Percentiles rank a stretch among this genome's conserved stretches.
These are phyloP conservation scores for Oncopodura yosiiana DNA, from an alignment of 1,140 invertebrate genomes.

Conservation along the genomic window DNA sequence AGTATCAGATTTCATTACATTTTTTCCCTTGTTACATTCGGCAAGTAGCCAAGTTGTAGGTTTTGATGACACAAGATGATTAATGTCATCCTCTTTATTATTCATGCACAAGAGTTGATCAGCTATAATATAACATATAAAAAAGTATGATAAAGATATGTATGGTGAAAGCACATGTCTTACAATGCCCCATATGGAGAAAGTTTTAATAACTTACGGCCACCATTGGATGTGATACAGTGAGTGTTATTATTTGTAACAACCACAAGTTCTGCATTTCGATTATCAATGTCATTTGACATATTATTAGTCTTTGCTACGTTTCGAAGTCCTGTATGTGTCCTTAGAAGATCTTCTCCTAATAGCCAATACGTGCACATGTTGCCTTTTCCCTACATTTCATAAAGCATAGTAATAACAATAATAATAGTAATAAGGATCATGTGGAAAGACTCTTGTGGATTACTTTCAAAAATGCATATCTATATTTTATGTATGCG, in stretches of 20 bases:
- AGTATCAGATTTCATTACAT: slow-evolving; percentile 3
- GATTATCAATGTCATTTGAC: slow-evolving; percentile 17
- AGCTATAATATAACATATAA: too few species aligned
- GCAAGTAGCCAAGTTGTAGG: slow-evolving; percentile 30
- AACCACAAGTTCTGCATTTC: neutral
- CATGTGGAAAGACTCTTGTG: neutral
- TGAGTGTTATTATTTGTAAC: slow-evolving; percentile 9
- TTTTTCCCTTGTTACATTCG: slow-evolving; percentile 12
- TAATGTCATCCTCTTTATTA: neutral
- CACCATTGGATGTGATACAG: neutral
- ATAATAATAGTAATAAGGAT: neutral
- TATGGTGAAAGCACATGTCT: neutral
- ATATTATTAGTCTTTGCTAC: too few species aligned
- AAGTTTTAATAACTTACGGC: too few species aligned
- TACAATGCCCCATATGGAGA: too few species aligned
- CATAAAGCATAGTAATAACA: too few species aligned
- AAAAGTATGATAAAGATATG: neutral
- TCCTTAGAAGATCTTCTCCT: slow-evolving; percentile 40
- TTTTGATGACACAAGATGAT: neutral
- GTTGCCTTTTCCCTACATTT: slow-evolving; percentile 70
- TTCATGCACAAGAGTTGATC: too few species aligned
- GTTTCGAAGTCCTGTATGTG: slow-evolving; percentile 24
- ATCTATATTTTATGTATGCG: too few species aligned
- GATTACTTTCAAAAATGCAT: neutral
- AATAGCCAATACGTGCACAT: slow-evolving; percentile 76